These are phyloP conservation scores for Mastacembelus armatus DNA, from an alignment of 2,797 vertebrate genomes.

Conservation along the genomic window DNA sequence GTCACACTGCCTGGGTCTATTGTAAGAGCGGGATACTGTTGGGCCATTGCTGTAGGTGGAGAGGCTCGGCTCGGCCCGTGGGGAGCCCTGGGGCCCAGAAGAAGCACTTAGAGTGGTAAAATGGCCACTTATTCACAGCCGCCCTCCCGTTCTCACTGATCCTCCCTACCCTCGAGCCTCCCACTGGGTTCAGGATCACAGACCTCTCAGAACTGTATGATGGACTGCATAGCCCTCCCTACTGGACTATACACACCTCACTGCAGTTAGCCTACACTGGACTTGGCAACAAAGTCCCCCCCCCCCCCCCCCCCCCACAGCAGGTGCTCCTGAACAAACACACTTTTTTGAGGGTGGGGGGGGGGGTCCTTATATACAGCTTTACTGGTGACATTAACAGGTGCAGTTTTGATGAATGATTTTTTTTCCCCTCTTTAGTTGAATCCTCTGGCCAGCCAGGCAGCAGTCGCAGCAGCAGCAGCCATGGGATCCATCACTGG, in stretches of 20 bases:
- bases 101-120: slow-evolving; percentile 83
- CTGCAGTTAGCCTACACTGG: slow-evolving; percentile 53
- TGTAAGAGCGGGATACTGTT: slow-evolving; percentile 68
- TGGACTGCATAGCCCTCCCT: slow-evolving; percentile 62
- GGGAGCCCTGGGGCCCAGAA: slow-evolving; percentile 75
- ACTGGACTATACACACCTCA: slow-evolving; percentile 52
- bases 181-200: slow-evolving; percentile 70
- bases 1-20: slow-evolving; percentile 62
- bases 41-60: slow-evolving; percentile 61
- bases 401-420: slow-evolving; percentile 35
- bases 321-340: background rate
- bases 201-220: slow-evolving; percentile 73
- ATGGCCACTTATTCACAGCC: slow-evolving; percentile 81
- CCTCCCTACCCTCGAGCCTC: slow-evolving; percentile 71
- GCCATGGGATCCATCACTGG: slow-evolving; percentile 95
- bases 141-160: slow-evolving; percentile 66
- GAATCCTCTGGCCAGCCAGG: slow-evolving; percentile 96
- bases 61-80: slow-evolving; percentile 55
- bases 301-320: background rate
- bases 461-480: slow-evolving; percentile 90
- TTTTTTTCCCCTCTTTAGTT: slow-evolving; percentile 84
- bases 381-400: slow-evolving; percentile 13
- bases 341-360: slow-evolving; percentile 20
- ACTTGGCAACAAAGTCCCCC: slow-evolving; percentile 39
- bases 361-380: slow-evolving; percentile 19